Evolutionary conservation across 2,113 vertebrate species (phyloP).

Genomic region (Tursiops truncatus): DNA sequence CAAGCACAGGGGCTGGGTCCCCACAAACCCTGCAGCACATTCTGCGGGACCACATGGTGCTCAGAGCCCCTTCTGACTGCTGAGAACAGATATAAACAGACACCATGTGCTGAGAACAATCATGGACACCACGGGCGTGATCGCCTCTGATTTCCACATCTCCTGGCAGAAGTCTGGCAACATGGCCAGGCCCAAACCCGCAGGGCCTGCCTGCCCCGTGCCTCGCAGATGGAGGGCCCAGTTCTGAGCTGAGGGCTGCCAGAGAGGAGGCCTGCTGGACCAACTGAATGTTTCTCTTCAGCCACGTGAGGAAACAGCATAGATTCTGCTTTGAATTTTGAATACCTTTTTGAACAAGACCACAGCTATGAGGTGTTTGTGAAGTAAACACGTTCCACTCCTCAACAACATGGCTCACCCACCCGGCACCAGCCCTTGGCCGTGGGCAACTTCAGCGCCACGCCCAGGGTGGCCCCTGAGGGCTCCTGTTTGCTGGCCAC

Average conservation of each 20-base stretch:
- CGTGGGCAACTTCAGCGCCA: background rate
- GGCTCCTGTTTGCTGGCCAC: background rate
- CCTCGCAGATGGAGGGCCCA: rapidly evolving
- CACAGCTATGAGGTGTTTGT: background rate
- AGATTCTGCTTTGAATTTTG: too few species aligned
- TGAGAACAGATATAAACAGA: rapidly evolving
- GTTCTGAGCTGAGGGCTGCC: background rate
- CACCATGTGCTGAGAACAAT: background rate
- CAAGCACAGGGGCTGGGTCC: background rate
- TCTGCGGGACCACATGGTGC: background rate
- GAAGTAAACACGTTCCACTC: background rate
- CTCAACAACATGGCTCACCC: background rate
- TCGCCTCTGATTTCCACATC: background rate
- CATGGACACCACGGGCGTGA: background rate
- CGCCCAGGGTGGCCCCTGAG: background rate
- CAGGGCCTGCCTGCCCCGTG: background rate
- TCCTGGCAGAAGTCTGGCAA: background rate
- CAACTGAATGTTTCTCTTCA: background rate
- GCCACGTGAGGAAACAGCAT: background rate
- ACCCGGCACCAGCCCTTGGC: background rate
- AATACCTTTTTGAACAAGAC: background rate
- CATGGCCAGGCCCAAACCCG: background rate
- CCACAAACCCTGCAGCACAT: rapidly evolving
- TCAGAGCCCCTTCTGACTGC: background rate
- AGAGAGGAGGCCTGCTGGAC: background rate